Evolutionary conservation across 53 echinoderm and acorn worm genomes (phyloP).

Genomic region (Mesocentrotus franciscanus): DNA sequence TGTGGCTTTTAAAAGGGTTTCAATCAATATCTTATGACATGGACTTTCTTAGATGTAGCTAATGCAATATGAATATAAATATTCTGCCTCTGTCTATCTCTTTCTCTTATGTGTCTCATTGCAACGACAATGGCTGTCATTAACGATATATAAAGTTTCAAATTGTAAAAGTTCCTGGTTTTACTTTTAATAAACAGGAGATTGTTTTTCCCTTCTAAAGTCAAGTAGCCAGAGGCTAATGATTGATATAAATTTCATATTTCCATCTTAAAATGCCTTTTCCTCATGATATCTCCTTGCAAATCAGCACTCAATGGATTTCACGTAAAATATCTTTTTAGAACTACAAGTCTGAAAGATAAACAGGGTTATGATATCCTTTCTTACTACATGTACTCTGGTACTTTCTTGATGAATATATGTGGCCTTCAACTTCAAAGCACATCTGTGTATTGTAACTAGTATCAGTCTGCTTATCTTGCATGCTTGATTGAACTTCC

Average conservation of each 20-base stretch:
- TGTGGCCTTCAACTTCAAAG: not conserved
- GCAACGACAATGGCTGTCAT: not conserved
- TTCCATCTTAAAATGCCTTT: not conserved
- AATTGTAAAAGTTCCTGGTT: not conserved
- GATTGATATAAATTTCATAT: not conserved
- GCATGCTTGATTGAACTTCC: not conserved
- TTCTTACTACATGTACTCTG: not conserved
- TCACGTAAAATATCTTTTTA: not conserved
- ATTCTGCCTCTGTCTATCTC: not conserved
- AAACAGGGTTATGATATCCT: not conserved
- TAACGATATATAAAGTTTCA: not conserved
- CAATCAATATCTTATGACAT: not conserved
- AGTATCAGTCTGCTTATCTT: not conserved
- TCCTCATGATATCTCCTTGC: not conserved
- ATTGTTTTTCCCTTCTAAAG: not conserved
- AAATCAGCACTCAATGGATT: not conserved
- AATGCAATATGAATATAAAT: not conserved
- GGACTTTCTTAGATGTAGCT: not conserved
- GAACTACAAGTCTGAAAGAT: not conserved
- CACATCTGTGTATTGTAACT: not conserved
- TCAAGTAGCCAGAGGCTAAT: not conserved
- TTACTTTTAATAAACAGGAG: not conserved
- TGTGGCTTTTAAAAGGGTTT: not conserved
- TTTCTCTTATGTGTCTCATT: not conserved
- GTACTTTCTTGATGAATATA: not conserved